Evolutionary conservation across 2,888 invertebrate genomes (phyloP), one percentile per base, ranked within the genome.

Genomic region (Hirtodrosophila trivittata): DNA sequence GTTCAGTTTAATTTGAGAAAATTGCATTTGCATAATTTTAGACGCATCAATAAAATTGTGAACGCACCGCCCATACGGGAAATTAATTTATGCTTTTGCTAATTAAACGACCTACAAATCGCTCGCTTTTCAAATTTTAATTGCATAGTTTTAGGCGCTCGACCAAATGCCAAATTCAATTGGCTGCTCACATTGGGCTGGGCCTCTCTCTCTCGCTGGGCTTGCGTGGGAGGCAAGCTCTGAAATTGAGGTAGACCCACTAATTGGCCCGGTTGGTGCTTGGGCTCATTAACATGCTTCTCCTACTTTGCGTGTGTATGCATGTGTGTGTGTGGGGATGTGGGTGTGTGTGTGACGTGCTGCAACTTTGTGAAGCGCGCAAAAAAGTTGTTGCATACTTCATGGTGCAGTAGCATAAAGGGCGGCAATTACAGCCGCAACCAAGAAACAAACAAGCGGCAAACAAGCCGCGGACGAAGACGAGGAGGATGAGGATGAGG

Each of bases 1-100:
- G 86, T 68, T 67, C 76, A 66, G 83, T 81, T 81, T 81, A 81
- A 81, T 86, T 81, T 78, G 86, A 78, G 83, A 83, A 83, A 78
- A 78, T 73, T 78, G 76, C 68, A 86, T 83, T 78, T 86, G 72
- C 81, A 83, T 81, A 73, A 78, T 83, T 81, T 78, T 45, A 60
- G 58, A 39, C 45, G 52, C 80, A 68, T 63, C 74, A 76, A 81
- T 69, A 56, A 66, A 80, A 67, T 65, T 51, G 47, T 37, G 47
- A 38, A 38, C 39, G 39, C 66, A 56, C 55, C 50, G 55, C 49
- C 28, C 46, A 18, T 30, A 39, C 46, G 25, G 16, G 49, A 66
- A 64, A 55, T 66, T 80, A 85, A 81, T 81, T 85, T 75, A 77
- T 85, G 71, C 68, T 52, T 63, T 46, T 62, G 68, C 80, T 77